Base-by-base conservation (phyloP, 2,797 vertebrate species). In the Aphelocoma californica region DNA sequence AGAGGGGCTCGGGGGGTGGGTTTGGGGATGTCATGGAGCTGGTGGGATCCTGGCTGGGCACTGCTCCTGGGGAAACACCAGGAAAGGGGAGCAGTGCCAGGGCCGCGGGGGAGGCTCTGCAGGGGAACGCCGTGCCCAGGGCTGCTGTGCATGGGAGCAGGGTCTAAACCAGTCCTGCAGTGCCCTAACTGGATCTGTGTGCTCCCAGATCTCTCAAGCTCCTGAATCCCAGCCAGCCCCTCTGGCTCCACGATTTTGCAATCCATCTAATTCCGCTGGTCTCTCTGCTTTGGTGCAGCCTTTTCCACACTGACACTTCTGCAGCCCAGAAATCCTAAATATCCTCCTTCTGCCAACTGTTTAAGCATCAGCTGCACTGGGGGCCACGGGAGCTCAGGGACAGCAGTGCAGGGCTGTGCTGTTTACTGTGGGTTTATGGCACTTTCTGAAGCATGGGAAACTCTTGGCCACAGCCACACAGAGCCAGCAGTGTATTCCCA, bases 371-470 rank as follows among this genome's bases (percentile, higher is more conserved):
- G 45, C 84, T 51, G 36, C n/a, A 3, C 7, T 31, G 53, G 71
- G 65, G 79, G 32, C 12, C n/a, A 21, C 45, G 42, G 21, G 16
- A 81, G 82, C 69, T 77, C 51, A 7, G 72, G 19, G 40, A 5
- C 53, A 57, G 79, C 38, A 67, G 56, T n/a, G 23, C n/a, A 9
- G 56, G 18, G 32, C 18, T 24, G 19, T 44, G 82, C 72, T 34
- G 14, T 31, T 84, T 53, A 10, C 7, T 84, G 70, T 51, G 92
- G 86, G 4, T 79, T 86, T 47, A 9, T 3, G 38, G 64, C 70
- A 60, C 50, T 86, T 88, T 53, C 24, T 53, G 83, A 92, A 88
- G 86, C 83, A 29, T 84, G 92, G 90, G 93, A 96, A 92, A 86
- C 56, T 86, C 47, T n/a, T 14, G 3, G 48, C 47, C 74, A 69